A percentile compares a stretch with the other conserved stretches of the same genome.
These are phyloP conservation scores for Pipra filicauda DNA, from an alignment of 2,113 vertebrate species.

Conservation along the genomic window DNA sequence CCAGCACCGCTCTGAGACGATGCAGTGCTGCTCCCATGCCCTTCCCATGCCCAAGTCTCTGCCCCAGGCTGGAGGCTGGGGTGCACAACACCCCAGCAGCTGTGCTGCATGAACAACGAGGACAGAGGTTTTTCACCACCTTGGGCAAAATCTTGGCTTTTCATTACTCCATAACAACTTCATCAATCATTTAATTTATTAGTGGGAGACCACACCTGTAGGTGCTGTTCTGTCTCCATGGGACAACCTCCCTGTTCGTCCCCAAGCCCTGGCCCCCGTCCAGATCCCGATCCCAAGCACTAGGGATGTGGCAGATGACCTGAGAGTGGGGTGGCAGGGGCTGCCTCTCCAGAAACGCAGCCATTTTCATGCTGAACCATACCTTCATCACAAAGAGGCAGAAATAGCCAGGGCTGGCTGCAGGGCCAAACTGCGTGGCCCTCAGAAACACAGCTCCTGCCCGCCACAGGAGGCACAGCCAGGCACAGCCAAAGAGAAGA, in stretches of 20 bases:
- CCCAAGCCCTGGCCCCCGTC: neutral
- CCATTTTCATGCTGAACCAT: neutral
- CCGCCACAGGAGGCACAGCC: neutral
- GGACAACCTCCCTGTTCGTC: neutral
- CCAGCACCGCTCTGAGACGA: neutral
- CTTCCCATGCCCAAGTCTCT: neutral
- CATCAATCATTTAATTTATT: neutral
- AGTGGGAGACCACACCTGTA: neutral
- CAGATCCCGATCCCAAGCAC: neutral
- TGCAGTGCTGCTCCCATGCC: neutral
- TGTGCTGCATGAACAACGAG: neutral
- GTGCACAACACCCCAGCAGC: neutral
- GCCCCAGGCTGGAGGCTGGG: neutral
- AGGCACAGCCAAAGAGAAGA: neutral
- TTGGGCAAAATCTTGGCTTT: neutral
- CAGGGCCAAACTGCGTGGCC: fast-evolving
- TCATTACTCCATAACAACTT: neutral
- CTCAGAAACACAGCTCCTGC: neutral
- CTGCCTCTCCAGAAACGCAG: neutral
- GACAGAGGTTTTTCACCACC: neutral
- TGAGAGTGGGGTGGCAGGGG: neutral
- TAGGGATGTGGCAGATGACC: neutral
- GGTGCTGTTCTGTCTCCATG: neutral
- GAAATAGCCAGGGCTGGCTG: neutral
- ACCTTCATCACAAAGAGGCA: neutral